Base-by-base conservation (phyloP, 2,888 invertebrate species). In the Pollenia griseotomentosa region DNA sequence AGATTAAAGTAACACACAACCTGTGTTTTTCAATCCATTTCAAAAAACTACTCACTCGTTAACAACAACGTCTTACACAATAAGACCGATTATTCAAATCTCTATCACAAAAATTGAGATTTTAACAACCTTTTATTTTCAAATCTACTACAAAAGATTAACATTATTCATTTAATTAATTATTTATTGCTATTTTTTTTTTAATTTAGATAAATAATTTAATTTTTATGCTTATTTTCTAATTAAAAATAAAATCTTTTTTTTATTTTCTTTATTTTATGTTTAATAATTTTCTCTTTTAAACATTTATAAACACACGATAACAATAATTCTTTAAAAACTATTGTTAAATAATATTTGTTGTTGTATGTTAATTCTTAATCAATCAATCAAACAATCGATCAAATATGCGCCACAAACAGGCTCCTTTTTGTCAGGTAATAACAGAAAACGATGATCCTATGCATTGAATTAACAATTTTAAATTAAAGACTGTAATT, bases 401-500 rank as follows among this genome's bases (percentile, higher is more conserved):
- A 57, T 71, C 73, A 73, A 48, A 68, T 63, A 84, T 84, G 84
- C 87, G 87, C 84, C 84, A 81, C 84, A 77, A 81, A 79, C 92
- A 93, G 93, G 94, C 93, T 92, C 93, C 90, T 93, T 93, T 91
- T 90, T 93, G 92, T 93, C 93, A 93, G 93, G 93, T 93, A 93
- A 93, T 89, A 91, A 90, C 88, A 78, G 78, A 88, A 83, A 80
- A 75, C 51, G 80, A 79, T 83, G 77, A 85, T 74, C 2, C 78
- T 71, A 65, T 79, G 73, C 84, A 66, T 84, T 87, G 53, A 81
- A 70, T 44, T 33, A 71, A 71, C 70, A 82, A 79, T 12, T 44
- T 33, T 63, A 53, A 75, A 61, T 48, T 63, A 48, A 85, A 82
- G 55, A 75, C 79, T 87, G 82, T 87, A 89, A 88, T 85, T 79